A percentile compares a stretch with the other conserved stretches of the same genome.
Conservation (phyloP, 2,888 invertebrate species). For the Euproctis similis region DNA sequence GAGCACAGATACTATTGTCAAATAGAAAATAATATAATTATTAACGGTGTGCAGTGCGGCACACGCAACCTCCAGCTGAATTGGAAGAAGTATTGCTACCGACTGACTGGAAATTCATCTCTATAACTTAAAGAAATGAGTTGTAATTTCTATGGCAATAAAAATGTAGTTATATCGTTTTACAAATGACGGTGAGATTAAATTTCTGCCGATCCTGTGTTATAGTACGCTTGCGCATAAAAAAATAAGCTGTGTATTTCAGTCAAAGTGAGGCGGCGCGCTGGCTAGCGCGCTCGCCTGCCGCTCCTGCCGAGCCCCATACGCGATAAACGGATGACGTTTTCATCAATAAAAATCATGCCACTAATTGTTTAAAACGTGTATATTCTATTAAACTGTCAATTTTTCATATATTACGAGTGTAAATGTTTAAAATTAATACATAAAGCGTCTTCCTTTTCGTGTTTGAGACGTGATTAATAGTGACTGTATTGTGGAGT, state of each 20-base stretch:
- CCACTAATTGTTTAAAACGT: slow-evolving; percentile 33
- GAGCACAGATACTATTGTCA: slow-evolving; percentile 61
- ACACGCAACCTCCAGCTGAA: no score
- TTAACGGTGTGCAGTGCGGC: slow-evolving; percentile 74
- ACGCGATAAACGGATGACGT: slow-evolving; percentile 50
- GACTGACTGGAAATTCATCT: no score
- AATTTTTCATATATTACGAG: slow-evolving; percentile 44
- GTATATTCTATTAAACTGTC: slow-evolving; percentile 45
- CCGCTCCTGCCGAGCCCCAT: slow-evolving; percentile 54
- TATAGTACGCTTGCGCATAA: slow-evolving; percentile 60
- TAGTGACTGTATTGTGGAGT: slow-evolving; percentile 19
- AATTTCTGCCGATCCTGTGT: slow-evolving; percentile 69
- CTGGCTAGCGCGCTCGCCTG: slow-evolving; percentile 75
- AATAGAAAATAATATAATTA: slow-evolving; percentile 75
- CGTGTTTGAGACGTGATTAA: slow-evolving; percentile 41
- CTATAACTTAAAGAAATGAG: no score
- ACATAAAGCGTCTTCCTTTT: slow-evolving; percentile 59
- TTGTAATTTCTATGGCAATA: no score
- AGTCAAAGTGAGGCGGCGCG: slow-evolving; percentile 71
- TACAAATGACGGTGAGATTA: slow-evolving; percentile 29
- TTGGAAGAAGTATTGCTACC: no score
- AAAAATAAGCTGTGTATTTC: slow-evolving; percentile 45
- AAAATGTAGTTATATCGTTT: slow-evolving; percentile 28
- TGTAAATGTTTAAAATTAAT: slow-evolving; percentile 34
- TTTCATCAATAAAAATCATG: slow-evolving; percentile 60